Conservation (phyloP, 2,888 invertebrate genomes). For the Allygus modestus region DNA sequence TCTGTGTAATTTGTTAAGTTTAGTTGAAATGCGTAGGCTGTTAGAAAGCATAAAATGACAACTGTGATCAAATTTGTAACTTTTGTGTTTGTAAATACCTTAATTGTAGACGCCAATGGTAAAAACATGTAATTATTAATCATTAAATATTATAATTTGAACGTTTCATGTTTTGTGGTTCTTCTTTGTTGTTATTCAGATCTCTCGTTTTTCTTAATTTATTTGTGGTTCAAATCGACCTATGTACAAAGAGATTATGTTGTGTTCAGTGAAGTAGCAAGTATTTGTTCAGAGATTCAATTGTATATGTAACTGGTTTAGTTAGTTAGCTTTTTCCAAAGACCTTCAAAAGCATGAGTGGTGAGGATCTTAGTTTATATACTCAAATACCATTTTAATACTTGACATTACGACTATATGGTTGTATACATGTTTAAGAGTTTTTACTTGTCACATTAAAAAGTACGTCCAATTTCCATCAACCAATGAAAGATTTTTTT, state of each 20-base stretch:
- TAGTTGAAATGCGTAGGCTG: not conserved
- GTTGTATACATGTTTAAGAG: too few species aligned
- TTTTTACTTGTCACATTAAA: too few species aligned
- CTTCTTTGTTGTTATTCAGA: not conserved
- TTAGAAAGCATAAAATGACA: slow-evolving; percentile 30
- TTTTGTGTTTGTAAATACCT: slow-evolving; percentile 36
- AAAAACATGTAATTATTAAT: slow-evolving; percentile 12
- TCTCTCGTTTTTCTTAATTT: not conserved
- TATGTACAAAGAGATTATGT: not conserved
- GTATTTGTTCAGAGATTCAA: not conserved
- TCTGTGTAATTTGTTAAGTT: not conserved
- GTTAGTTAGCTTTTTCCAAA: slow-evolving; percentile 4
- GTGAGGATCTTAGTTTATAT: not conserved
- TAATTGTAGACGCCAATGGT: not conserved
- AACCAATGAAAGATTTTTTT: too few species aligned
- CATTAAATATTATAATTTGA: not conserved
- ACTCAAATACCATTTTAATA: too few species aligned
- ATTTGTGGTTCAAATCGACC: not conserved
- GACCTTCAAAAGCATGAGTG: not conserved
- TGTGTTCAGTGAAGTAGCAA: slow-evolving; percentile 6
- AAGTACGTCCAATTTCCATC: too few species aligned
- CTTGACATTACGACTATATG: too few species aligned
- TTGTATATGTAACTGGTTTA: not conserved
- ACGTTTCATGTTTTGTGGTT: not conserved
- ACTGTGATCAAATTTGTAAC: slow-evolving; percentile 23